A percentile compares a stretch with the other conserved stretches of the same genome.
Evolutionary conservation across 1,140 invertebrate species (phyloP).

Genomic region (Papilio dardanus): DNA sequence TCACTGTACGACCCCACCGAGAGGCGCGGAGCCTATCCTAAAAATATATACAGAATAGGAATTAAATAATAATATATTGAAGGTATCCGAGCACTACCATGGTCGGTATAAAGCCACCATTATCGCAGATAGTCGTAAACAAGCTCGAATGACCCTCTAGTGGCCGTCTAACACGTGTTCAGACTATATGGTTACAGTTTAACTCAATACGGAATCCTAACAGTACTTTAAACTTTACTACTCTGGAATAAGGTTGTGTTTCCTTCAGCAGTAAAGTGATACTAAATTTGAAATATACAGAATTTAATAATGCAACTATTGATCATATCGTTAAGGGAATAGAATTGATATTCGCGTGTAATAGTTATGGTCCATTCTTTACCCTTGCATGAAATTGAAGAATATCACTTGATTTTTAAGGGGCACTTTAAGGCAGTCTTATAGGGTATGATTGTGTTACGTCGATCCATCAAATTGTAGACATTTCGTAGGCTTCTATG

Average conservation of each 20-base stretch:
- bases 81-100: constrained; percentile 33
- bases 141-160: constrained; percentile 63
- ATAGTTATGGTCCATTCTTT: constrained; percentile 32
- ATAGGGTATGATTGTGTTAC: constrained; percentile 74
- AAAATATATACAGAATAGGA: neutral
- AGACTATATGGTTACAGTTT: constrained; percentile 56
- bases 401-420: constrained; percentile 77
- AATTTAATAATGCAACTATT: constrained; percentile 30
- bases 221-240: constrained; percentile 35
- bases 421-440: constrained; percentile 72
- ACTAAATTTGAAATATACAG: neutral
- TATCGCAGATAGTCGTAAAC: constrained; percentile 62
- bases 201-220: constrained; percentile 9
- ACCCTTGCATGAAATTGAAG: constrained; percentile 60
- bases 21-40: too few species aligned
- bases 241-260: constrained; percentile 35
- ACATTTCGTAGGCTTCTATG: constrained; percentile 69
- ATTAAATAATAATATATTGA: neutral
- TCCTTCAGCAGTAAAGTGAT: neutral
- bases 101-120: constrained; percentile 41
- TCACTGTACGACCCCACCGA: too few species aligned
- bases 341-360: constrained; percentile 25
- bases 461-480: constrained; percentile 74
- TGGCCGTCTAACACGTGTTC: constrained; percentile 74
- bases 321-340: neutral